These are phyloP conservation scores for Acipenser transmontanus DNA, from an alignment of 2,797 vertebrate genomes.

Conservation along the genomic window DNA sequence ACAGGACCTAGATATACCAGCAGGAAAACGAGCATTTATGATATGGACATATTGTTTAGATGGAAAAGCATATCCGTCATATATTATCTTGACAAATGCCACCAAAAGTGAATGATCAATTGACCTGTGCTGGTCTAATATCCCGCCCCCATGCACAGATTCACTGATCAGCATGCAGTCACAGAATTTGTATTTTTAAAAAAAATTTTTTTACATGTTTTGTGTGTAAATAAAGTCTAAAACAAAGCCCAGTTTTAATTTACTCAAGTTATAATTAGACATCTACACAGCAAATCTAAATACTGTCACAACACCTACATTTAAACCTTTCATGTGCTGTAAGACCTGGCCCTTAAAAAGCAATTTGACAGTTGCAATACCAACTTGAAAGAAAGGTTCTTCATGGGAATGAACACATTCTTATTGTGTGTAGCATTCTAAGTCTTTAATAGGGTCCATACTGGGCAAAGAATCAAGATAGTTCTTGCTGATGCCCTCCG, in stretches of 20 bases:
- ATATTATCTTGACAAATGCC: constrained; percentile 20
- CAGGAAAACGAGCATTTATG: constrained; percentile 42
- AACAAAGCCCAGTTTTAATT: constrained; percentile 38
- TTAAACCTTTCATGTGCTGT: constrained; percentile 54
- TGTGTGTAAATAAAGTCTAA: constrained; percentile 35
- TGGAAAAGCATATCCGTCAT: constrained; percentile 28
- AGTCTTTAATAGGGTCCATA: constrained; percentile 5
- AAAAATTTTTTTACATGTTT: not conserved
- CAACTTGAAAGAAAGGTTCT: constrained; percentile 31
- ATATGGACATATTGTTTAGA: constrained; percentile 36
- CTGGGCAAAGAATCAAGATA: constrained; percentile 23
- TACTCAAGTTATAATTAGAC: constrained; percentile 34
- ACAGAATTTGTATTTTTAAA: constrained; percentile 17
- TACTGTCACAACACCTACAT: constrained; percentile 69
- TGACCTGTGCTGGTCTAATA: constrained; percentile 16
- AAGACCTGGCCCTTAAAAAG: constrained; percentile 60
- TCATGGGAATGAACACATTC: too few relatives aligned
- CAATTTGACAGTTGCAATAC: constrained; percentile 46
- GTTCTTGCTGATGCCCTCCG: constrained; percentile 25
- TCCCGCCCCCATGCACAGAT: constrained; percentile 3
- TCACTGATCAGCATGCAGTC: constrained; percentile 37
- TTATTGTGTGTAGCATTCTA: too few relatives aligned
- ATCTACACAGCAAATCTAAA: constrained; percentile 62
- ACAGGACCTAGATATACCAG: constrained; percentile 52
- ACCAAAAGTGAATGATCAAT: not conserved